Evolutionary conservation across 1,140 invertebrate species (phyloP), one percentile per base, ranked within the genome.

Genomic region (Rhizoglyphus robini): DNA sequence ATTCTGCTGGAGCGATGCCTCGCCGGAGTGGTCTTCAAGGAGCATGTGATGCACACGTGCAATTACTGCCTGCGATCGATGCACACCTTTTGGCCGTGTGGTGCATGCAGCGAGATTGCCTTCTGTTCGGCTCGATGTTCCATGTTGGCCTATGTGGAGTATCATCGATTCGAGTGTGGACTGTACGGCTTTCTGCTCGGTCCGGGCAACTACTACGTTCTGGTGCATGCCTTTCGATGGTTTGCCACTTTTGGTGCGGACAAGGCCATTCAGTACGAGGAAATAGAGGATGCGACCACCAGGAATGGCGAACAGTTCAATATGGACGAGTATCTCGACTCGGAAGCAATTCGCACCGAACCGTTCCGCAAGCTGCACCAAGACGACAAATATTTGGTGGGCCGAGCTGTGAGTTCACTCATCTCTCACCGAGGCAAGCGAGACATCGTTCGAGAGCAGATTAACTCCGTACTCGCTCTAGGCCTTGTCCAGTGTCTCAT

Each of bases 91-190:
- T 32, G 29, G 58, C 29, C 58, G 29, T 60, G 58, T 46, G 2
- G 13, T 20, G 13, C 23, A 3, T 60, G 58, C 29, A 13, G 11
- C 13, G 58, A 60, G 29, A 34, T 32, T 2, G 15, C 13, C 27
- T 60, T 20, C 29, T 60, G 58, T 46, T 60, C 58, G 1, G 3
- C 3, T 1, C 2, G 27, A 2, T 60, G 58, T 32, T 1, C 15
- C 23, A 13, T n/a, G n/a, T 1, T 20, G 1, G 3, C 18, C 15
- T 60, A 29, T 8, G 15, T 5, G 3, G 27, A 60, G 27, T 60
- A 32, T 46, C 58, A 60, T 46, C 3, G 58, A n/a, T 60, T 32
- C 27, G 58, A 60, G 29, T 60, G 58, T 27, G 58, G 58, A n/a
- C 2, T 60, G 2, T 60, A 32, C 29, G 58, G 58, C 1, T 60